Evolutionary conservation across 2,797 vertebrate genomes (phyloP).

Genomic region (Myotis pilosus): DNA sequence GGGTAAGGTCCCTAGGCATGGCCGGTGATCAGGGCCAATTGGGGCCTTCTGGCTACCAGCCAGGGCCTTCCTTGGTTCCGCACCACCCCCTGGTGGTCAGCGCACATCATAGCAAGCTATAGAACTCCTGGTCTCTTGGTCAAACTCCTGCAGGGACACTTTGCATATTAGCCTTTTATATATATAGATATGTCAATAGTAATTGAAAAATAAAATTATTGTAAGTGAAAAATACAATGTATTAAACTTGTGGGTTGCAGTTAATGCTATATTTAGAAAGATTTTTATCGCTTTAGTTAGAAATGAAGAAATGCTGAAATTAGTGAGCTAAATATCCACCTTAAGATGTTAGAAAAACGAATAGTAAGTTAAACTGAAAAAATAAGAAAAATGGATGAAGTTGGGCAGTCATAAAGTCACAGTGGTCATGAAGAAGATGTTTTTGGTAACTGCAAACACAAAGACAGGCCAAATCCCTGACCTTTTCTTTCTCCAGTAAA

Average conservation of each 20-base stretch:
- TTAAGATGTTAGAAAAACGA: neutral
- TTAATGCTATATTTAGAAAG: neutral
- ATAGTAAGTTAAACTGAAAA: neutral
- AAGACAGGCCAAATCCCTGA: neutral
- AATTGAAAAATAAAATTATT: neutral
- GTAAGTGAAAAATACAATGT: neutral
- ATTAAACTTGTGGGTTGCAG: neutral
- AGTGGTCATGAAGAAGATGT: neutral
- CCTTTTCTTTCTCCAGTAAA: neutral
- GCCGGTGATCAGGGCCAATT: no score
- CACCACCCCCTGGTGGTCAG: no score
- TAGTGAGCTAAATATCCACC: neutral
- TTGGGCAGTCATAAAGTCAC: neutral
- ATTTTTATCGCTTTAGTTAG: neutral
- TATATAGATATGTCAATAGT: neutral
- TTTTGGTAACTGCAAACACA: conserved; percentile 9
- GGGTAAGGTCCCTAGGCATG: no score
- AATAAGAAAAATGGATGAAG: neutral
- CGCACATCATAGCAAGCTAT: no score
- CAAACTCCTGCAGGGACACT: no score
- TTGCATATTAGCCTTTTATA: no score
- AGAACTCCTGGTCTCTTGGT: no score
- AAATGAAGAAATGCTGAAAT: neutral
- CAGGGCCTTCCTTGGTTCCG: no score
- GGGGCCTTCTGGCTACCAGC: no score